phyloP scores from a whole-genome alignment of 2,888 invertebrate species.

The Willowsia nigromaculata region DNA sequence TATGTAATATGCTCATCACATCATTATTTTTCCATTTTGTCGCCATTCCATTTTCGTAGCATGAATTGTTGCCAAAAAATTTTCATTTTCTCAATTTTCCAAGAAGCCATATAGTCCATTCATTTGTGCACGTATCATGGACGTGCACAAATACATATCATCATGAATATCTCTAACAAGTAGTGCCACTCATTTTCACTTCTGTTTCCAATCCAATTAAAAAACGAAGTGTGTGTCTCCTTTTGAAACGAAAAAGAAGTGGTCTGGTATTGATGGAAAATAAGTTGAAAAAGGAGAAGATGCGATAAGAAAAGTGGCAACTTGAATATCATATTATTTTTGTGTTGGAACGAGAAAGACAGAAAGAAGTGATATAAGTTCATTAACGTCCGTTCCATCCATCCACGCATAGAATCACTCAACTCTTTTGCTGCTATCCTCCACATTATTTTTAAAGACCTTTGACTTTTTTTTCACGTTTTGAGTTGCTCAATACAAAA shows the following conservation, averaged over 20 bases:
- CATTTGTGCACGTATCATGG: neutral
- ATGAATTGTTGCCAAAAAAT: constrained; percentile 14
- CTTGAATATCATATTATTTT: constrained; percentile 23
- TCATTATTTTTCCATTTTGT: neutral
- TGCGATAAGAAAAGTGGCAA: constrained; percentile 9
- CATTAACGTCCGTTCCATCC: constrained; percentile 23
- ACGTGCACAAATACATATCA: neutral
- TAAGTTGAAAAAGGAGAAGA: neutral
- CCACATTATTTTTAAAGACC: neutral
- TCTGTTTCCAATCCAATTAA: constrained; percentile 13
- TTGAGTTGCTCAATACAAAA: neutral
- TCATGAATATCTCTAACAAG: no score
- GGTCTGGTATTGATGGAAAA: neutral
- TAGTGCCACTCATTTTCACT: neutral
- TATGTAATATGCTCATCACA: neutral
- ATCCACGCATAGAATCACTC: neutral
- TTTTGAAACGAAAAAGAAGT: neutral
- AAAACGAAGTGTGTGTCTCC: neutral
- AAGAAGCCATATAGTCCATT: neutral
- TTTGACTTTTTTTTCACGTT: neutral
- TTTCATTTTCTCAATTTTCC: neutral
- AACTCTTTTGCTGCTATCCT: neutral
- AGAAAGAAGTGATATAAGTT: constrained; percentile 11
- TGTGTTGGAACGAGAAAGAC: neutral
- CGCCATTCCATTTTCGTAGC: no score